Evolutionary conservation across 2,797 vertebrate genomes (phyloP), one percentile per base, ranked within the genome.

Genomic region (Melopsittacus undulatus): DNA sequence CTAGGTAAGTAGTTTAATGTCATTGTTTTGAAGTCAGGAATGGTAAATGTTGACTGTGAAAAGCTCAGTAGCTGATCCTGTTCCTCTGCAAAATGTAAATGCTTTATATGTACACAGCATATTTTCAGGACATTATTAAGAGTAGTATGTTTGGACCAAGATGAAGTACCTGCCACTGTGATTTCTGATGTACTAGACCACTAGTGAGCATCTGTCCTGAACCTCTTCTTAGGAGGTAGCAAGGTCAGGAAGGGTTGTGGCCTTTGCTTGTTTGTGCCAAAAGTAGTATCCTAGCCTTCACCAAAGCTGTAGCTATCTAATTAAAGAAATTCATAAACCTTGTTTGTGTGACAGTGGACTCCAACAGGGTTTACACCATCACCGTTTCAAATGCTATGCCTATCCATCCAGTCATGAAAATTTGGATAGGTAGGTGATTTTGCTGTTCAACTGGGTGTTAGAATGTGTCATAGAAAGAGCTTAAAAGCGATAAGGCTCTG

Each of bases 311-410:
- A 26, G 18, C 4, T 74, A 32, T 64, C 32, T 64, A 67, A 40
- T n/a, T 21, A 43, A 76, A 62, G 7, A 83, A 72, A 26, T 57
- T 40, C 7, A 51, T 34, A 51, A 59, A 27, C 23, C 5, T 57
- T 32, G 32, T 34, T 89, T 90, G 14, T 27, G 84, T 43, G 40
- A 38, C 5, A 13, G 26, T 75, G 30, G 20, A 38, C 13, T 90
- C 4, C 2, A 3, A 7, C 32, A 75, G 30, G 4, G 42, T 59
- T 54, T 43, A 43, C 4, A 9, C 14, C 1, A 2, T 81, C 8
- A 15, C 66, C 83, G 13, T 54, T 86, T 67, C 24, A 59, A 77
- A 56, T 24, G 18, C 78, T 82, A 5, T 10, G 13, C 14, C 49
- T 51, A 22, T 4, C 5, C 6, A 22, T 4, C 5, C 6, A 11